Evolutionary conservation across 1,140 invertebrate genomes (phyloP).

Genomic region (Drosophila tsacasi): DNA sequence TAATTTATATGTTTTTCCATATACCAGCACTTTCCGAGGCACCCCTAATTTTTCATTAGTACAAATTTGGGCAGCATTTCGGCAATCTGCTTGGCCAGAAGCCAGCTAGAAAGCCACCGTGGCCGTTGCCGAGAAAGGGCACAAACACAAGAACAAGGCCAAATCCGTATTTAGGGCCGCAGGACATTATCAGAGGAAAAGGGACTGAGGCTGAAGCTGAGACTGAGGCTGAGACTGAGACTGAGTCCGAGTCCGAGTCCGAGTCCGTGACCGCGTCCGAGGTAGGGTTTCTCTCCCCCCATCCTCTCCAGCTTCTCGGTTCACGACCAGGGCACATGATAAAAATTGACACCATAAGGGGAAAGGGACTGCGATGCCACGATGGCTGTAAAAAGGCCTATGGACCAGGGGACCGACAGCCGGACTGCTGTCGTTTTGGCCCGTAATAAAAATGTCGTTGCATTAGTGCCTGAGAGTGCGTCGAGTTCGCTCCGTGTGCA

Average conservation of each 20-base stretch:
- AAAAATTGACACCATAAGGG: conserved; percentile 71
- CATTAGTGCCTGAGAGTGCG: conserved; percentile 64
- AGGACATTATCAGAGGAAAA: neutral
- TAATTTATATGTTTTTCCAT: neutral
- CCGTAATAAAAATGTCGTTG: conserved; percentile 81
- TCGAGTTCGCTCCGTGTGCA: conserved; percentile 23
- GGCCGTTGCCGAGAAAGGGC: conserved; percentile 13
- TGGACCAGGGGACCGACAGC: neutral
- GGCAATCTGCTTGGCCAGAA: neutral
- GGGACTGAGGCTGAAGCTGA: neutral
- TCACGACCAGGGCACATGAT: conserved; percentile 73
- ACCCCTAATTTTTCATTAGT: neutral
- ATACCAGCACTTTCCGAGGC: neutral
- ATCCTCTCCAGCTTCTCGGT: conserved; percentile 23
- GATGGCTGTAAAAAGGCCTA: conserved; percentile 61
- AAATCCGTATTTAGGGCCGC: conserved; percentile 33
- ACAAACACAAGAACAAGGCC: conserved; percentile 30
- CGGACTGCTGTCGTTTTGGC: conserved; percentile 57
- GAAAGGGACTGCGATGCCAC: neutral
- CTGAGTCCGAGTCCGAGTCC: no score
- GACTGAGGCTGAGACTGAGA: no score
- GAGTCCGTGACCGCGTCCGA: neutral
- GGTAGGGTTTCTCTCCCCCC: conserved; percentile 28
- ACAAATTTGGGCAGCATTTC: neutral
- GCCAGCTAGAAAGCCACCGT: neutral